phyloP scores from a whole-genome alignment of 2,888 invertebrate species.

The Tachina fera region DNA sequence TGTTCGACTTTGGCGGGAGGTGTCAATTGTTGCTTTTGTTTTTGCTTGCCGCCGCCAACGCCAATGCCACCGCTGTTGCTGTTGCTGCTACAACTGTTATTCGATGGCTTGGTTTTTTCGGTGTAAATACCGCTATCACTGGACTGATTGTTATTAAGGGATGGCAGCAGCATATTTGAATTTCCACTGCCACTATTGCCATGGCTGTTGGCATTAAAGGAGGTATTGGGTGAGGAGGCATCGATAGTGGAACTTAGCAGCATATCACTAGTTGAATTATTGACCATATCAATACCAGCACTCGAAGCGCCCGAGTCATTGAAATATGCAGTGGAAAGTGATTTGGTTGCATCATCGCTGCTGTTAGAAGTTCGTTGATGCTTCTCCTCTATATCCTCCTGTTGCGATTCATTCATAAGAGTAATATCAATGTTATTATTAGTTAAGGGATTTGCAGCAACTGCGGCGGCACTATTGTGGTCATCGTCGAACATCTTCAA shows the following conservation, averaged over 20 bases:
- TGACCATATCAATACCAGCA: constrained; percentile 69
- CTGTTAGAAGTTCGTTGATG: neutral
- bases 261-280: constrained; percentile 76
- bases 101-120: constrained; percentile 65
- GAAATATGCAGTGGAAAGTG: constrained; percentile 67
- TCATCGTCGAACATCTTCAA: constrained; percentile 78
- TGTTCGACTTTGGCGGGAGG: constrained; percentile 49
- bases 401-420: constrained; percentile 5
- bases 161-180: constrained; percentile 66
- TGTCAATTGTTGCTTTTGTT: constrained; percentile 50
- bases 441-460: constrained; percentile 29
- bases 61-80: constrained; percentile 64
- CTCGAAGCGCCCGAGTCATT: constrained; percentile 78
- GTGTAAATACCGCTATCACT: constrained; percentile 78
- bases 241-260: constrained; percentile 75
- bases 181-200: constrained; percentile 67
- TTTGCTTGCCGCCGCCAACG: constrained; percentile 30
- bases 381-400: constrained; percentile 32
- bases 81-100: constrained; percentile 61
- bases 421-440: constrained; percentile 44
- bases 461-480: constrained; percentile 23
- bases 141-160: constrained; percentile 77
- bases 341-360: constrained; percentile 22
- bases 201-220: constrained; percentile 69
- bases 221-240: constrained; percentile 79